These are phyloP conservation scores for Heliconius eleuchia DNA, from an alignment of 1,140 invertebrate genomes.

Conservation along the genomic window DNA sequence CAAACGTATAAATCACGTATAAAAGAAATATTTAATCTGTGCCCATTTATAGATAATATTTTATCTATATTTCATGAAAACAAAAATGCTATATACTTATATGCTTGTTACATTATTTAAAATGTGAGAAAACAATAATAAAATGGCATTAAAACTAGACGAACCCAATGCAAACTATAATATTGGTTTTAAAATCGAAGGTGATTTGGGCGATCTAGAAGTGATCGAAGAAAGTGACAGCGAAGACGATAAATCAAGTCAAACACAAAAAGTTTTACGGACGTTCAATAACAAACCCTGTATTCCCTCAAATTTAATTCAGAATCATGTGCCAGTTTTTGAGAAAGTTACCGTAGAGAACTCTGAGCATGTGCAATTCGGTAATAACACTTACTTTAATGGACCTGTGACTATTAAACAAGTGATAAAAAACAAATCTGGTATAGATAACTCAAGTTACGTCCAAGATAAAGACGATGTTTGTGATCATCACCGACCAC, in stretches of 20 bases:
- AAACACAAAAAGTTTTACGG: conserved; percentile 43
- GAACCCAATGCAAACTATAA: conserved; percentile 38
- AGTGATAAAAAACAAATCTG: conserved; percentile 54
- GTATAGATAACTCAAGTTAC: conserved; percentile 65
- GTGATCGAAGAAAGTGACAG: conserved; percentile 53
- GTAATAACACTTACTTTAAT: conserved; percentile 71
- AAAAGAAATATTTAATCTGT: not conserved
- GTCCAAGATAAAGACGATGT: conserved; percentile 52
- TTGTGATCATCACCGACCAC: conserved; percentile 7
- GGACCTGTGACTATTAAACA: conserved; percentile 73
- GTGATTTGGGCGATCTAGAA: conserved; percentile 61
- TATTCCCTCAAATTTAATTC: conserved; percentile 49
- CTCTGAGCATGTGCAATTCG: conserved; percentile 70
- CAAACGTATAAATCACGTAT: no score
- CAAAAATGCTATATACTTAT: not conserved
- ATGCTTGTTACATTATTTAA: not conserved
- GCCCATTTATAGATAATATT: not conserved
- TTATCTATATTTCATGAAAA: not conserved
- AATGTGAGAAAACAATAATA: conserved; percentile 20
- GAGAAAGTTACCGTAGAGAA: conserved; percentile 56
- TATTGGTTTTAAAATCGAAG: conserved; percentile 52
- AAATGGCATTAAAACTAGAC: conserved; percentile 54
- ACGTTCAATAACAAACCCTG: conserved; percentile 38
- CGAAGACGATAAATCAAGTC: conserved; percentile 42
- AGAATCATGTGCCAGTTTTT: conserved; percentile 47